Evolutionary conservation across 2,113 vertebrate genomes (phyloP).

Genomic region (Xiphias gladius): DNA sequence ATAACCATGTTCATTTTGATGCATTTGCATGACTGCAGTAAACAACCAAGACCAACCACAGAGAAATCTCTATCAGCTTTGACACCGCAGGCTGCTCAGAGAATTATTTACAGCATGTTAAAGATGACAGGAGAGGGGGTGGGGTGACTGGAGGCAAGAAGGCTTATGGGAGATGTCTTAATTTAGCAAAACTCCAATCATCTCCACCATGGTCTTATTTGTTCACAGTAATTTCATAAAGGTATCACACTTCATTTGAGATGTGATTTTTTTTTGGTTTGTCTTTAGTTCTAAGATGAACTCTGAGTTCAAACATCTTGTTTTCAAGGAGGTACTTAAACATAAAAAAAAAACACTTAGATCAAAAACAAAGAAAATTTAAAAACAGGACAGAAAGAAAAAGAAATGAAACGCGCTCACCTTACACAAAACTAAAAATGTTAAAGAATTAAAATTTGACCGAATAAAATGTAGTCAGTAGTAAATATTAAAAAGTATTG

Average conservation of each 20-base stretch:
- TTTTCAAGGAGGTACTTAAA: neutral
- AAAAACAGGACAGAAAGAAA: no score
- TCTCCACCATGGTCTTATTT: constrained; percentile 1
- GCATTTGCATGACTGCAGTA: constrained; percentile 16
- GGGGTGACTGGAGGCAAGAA: neutral
- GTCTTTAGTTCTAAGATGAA: neutral
- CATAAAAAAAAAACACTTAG: no score
- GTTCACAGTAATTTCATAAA: constrained; percentile 14
- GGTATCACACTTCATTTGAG: neutral
- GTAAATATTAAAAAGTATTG: no score
- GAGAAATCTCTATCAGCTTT: neutral
- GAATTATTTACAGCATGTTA: constrained; percentile 1
- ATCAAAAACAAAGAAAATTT: neutral
- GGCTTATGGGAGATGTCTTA: constrained; percentile 18
- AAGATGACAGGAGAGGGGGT: constrained; percentile 29
- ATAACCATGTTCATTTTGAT: neutral
- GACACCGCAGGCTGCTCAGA: neutral
- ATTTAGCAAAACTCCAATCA: constrained; percentile 27
- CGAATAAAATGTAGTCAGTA: no score
- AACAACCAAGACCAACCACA: neutral
- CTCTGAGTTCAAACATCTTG: neutral
- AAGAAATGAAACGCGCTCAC: neutral
- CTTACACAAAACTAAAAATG: neutral
- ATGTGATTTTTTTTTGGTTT: neutral
- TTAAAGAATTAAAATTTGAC: neutral